Conservation (phyloP, 1,140 invertebrate species). For the Pachypsylla venusta region DNA sequence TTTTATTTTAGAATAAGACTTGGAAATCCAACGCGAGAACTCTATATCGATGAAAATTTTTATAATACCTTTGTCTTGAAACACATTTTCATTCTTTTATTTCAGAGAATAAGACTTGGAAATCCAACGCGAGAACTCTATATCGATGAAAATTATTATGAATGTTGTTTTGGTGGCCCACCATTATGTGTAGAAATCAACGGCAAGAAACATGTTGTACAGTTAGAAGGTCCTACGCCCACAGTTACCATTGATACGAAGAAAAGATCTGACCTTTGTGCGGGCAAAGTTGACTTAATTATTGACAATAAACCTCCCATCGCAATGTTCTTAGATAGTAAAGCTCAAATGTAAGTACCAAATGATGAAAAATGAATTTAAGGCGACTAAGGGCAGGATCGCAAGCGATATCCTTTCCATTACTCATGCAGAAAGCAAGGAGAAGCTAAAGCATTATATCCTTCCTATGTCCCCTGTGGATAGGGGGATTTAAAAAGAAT, state of each 20-base stretch:
- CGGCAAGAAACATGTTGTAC: slow-evolving; percentile 54
- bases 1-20: slow-evolving; percentile 73
- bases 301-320: slow-evolving; percentile 61
- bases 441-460: no score
- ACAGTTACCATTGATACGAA: slow-evolving; percentile 58
- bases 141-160: slow-evolving; percentile 71
- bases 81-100: no score
- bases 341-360: slow-evolving; percentile 48
- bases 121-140: slow-evolving; percentile 82
- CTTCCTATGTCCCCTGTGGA: no score
- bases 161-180: slow-evolving; percentile 82
- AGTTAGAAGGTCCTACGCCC: slow-evolving; percentile 74
- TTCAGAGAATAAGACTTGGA: slow-evolving; percentile 62
- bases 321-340: slow-evolving; percentile 71
- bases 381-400: no score
- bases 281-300: slow-evolving; percentile 67
- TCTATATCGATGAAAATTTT: slow-evolving; percentile 72
- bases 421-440: no score
- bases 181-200: slow-evolving; percentile 68
- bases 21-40: slow-evolving; percentile 79
- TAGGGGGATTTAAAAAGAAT: no score
- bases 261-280: slow-evolving; percentile 56
- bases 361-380: no score
- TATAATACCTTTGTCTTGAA: no score
- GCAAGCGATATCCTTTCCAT: no score